Evolutionary conservation across 2,113 vertebrate genomes (phyloP).

Genomic region (Elephas maximus): DNA sequence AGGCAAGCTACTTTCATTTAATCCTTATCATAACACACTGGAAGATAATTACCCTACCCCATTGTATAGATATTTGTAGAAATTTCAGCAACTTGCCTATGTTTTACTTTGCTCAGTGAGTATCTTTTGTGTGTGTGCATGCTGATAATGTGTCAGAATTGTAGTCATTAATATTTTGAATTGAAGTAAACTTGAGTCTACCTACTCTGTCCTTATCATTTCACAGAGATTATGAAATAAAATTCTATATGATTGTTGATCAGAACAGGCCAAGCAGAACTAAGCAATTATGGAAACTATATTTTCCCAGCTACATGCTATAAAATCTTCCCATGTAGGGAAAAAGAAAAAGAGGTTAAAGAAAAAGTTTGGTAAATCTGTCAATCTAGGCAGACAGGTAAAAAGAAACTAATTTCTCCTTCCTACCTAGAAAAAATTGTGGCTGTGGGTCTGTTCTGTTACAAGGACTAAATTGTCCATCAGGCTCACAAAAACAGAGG

Average conservation of each 20-base stretch:
- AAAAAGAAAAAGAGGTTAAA: conserved; percentile 10
- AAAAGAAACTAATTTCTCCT: not conserved
- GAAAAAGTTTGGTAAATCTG: not conserved
- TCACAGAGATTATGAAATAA: conserved; percentile 9
- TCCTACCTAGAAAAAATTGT: not conserved
- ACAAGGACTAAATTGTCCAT: not conserved
- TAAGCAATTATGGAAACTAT: not conserved
- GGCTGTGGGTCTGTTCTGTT: not conserved
- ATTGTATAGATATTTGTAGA: not conserved
- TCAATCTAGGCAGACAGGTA: not conserved
- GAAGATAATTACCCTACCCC: not conserved
- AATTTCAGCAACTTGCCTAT: not conserved
- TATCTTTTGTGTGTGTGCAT: not conserved
- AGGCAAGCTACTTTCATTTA: not conserved
- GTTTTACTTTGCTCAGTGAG: not conserved
- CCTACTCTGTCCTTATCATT: not conserved
- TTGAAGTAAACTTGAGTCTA: not conserved
- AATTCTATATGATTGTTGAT: not conserved
- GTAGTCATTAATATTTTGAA: not conserved
- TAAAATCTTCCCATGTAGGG: not conserved
- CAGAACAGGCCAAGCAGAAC: not conserved
- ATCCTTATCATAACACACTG: not conserved
- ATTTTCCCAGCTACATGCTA: not conserved
- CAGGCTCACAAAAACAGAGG: not conserved
- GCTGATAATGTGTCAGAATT: not conserved